Evolutionary conservation across 2,888 invertebrate genomes (phyloP), one percentile per base, ranked within the genome.

Genomic region (Spicauda simplicius): DNA sequence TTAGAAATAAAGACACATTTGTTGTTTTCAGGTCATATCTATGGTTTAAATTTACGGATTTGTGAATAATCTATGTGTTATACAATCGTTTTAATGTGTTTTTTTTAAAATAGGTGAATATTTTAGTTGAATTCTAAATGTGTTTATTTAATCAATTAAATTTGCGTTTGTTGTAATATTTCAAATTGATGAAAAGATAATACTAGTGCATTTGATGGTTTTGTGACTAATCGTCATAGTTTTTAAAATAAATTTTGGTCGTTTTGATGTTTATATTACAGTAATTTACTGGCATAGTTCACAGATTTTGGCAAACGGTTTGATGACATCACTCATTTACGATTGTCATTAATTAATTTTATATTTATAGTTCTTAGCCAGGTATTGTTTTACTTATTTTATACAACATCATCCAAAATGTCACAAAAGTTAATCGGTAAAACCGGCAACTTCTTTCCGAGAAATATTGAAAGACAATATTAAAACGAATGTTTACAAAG

Each of bases 401-500:
- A 64, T 50, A 59, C 16, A 64, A 56, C 56, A 48, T 56, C 63
- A 33, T 63, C 56, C 45, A 63, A 64, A 64, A 37, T 58, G 57
- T 57, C 33, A 55, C 30, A 64, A 52, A 64, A 56, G 55, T 57
- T 64, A 57, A 12, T 50, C 57, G 64, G 52, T 20, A 64, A 48
- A 64, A 37, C 50, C 50, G 52, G 11, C 41, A 50, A 64, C 57
- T 59, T 59, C 16, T 52, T 54, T 56, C 20, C 20, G 50, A 57
- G 20, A 57, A 57, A 64, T 52, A 57, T 64, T 58, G 58, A 41
- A 64, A 57, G 56, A 50, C 57, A 41, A 63, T 30, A 64, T 68
- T 69, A 70, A 81, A 81, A 72, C 70, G 33, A 78, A 81, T 80
- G 80, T 76, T 75, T 83, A 82, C 74, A 84, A 87, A 86, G 79